A percentile compares a stretch with the other conserved stretches of the same genome.
phyloP scores from a whole-genome alignment of 2,113 vertebrate genomes.

The Triplophysa tibetana region DNA sequence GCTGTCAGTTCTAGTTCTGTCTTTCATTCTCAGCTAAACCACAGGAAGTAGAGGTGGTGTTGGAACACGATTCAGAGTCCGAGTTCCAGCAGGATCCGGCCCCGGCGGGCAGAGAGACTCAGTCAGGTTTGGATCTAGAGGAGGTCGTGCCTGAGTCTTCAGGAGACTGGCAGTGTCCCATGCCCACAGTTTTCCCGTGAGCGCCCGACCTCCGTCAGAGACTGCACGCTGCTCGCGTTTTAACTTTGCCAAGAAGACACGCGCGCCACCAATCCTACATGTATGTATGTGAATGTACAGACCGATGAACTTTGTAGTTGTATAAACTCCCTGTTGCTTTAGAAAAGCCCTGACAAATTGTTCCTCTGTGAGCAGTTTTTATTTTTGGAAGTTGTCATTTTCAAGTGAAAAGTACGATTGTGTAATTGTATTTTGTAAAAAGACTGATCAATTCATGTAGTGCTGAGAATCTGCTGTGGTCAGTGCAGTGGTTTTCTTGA shows the following conservation, averaged over 20 bases:
- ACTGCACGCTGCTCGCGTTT: background rate
- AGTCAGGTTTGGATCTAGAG: constrained; percentile 76
- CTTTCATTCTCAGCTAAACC: constrained; percentile 27
- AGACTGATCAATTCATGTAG: background rate
- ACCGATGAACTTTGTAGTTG: background rate
- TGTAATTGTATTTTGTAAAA: background rate
- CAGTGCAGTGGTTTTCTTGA: no score
- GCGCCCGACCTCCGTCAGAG: background rate
- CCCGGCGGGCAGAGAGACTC: constrained; percentile 60
- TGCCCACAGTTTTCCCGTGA: constrained; percentile 80
- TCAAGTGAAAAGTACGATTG: background rate
- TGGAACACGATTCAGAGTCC: constrained; percentile 24
- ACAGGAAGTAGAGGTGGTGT: constrained; percentile 34
- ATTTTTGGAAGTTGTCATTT: background rate
- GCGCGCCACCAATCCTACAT: background rate
- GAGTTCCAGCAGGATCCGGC: background rate
- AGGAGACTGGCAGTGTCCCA: constrained; percentile 80
- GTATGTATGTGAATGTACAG: constrained; percentile 1
- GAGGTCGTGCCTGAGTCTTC: constrained; percentile 80
- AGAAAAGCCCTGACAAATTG: background rate
- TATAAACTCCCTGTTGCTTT: background rate
- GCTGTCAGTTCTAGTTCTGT: background rate
- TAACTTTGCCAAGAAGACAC: background rate
- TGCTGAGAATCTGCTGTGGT: background rate
- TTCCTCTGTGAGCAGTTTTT: background rate